Evolutionary conservation across 2,888 invertebrate genomes (phyloP).

Genomic region (Meteorus cinctellus): DNA sequence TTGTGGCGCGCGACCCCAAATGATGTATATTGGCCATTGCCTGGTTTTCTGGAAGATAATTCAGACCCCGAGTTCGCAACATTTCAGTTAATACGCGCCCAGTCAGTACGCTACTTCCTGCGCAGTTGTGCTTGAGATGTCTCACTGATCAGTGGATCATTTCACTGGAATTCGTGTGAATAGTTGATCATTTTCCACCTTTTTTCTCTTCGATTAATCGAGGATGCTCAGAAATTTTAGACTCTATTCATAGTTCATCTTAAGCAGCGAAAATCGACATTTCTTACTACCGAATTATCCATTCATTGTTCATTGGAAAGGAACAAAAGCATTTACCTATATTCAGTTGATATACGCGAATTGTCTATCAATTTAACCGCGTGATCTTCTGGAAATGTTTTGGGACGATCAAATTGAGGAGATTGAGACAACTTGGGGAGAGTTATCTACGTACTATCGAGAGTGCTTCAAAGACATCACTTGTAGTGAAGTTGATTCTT

Average conservation of each 20-base stretch:
- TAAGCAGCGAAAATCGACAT: neutral
- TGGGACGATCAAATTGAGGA: conserved; percentile 57
- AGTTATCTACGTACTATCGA: conserved; percentile 67
- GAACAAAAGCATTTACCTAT: conserved; percentile 20
- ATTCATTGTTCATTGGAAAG: neutral
- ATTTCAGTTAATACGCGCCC: conserved; percentile 56
- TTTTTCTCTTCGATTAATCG: neutral
- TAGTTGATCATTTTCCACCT: neutral
- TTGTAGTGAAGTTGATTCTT: conserved; percentile 79
- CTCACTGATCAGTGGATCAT: conserved; percentile 60
- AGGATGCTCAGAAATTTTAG: neutral
- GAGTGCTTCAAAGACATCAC: conserved; percentile 76
- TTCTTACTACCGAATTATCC: neutral
- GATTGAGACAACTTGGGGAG: conserved; percentile 66
- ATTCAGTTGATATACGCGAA: neutral
- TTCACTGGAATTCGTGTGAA: conserved; percentile 10
- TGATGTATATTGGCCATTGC: conserved; percentile 55
- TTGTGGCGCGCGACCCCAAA: conserved; percentile 32
- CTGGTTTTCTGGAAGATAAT: conserved; percentile 61
- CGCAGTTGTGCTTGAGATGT: conserved; percentile 69
- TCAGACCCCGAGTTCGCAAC: conserved; percentile 55
- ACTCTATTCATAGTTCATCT: neutral
- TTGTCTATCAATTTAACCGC: conserved; percentile 8
- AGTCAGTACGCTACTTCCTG: conserved; percentile 51
- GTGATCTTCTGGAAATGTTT: conserved; percentile 61